Conservation (phyloP, 37 sponge, comb jelly and placozoan genomes). For the Amphimedon queenslandica region DNA sequence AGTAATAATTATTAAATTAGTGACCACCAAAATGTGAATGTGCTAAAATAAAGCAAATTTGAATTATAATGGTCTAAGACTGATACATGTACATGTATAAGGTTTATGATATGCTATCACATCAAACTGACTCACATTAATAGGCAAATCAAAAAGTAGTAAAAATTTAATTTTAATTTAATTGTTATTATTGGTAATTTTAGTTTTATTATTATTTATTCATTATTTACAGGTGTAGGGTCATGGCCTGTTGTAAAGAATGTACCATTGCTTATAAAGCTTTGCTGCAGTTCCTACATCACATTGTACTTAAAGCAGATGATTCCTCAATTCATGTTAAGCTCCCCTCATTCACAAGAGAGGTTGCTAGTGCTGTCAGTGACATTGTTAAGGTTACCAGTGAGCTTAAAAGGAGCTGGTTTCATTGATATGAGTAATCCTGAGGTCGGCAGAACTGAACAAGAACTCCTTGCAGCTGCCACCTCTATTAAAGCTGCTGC, state of each 20-base stretch:
- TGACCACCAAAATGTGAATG: no score
- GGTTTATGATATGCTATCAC: neutral
- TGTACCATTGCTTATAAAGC: slow-evolving; percentile 73
- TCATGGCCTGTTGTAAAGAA: slow-evolving; percentile 54
- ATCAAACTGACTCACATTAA: no score
- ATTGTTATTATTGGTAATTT: no score
- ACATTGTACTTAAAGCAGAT: slow-evolving; percentile 57
- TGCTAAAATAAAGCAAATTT: no score
- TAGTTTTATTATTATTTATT: no score
- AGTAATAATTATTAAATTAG: no score
- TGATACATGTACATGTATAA: neutral
- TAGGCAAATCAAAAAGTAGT: no score
- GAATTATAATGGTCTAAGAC: no score
- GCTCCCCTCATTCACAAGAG: slow-evolving; percentile 60
- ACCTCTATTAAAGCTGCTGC: slow-evolving; percentile 95
- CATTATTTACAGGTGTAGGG: slow-evolving; percentile 17
- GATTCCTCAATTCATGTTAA: slow-evolving; percentile 45
- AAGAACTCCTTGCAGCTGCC: slow-evolving; percentile 90
- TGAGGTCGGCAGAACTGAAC: slow-evolving; percentile 90
- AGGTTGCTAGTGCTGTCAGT: slow-evolving; percentile 65
- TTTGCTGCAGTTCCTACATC: slow-evolving; percentile 74
- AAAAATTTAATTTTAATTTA: no score
- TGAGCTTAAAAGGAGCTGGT: slow-evolving; percentile 61
- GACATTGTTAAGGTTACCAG: slow-evolving; percentile 67
- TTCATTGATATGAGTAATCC: slow-evolving; percentile 91